Conservation (phyloP, 1,140 invertebrate species). For the Scaptomyza graminum region DNA sequence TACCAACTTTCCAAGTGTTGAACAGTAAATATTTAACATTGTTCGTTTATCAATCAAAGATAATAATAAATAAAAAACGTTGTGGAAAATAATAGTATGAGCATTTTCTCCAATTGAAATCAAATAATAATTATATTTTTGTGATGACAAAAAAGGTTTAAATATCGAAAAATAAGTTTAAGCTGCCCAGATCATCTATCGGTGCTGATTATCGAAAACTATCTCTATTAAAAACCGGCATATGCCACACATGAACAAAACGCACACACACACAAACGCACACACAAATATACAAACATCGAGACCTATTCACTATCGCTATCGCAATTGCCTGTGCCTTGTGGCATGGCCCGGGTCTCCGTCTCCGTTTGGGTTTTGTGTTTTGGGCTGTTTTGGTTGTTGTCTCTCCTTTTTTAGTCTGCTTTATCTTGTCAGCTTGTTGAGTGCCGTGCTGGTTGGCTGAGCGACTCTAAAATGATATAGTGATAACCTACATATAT, state of each 20-base stretch:
- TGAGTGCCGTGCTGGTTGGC: conserved; percentile 21
- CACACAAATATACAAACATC: conserved; percentile 4
- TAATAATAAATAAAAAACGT: no score
- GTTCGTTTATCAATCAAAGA: no score
- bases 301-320: conserved; percentile 26
- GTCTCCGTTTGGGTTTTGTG: conserved; percentile 6
- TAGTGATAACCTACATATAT: conserved; percentile 71
- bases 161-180: no score
- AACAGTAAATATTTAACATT: no score
- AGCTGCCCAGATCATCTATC: no score
- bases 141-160: no score
- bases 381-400: conserved; percentile 11
- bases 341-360: conserved; percentile 1
- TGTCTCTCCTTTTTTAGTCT: conserved; percentile 57
- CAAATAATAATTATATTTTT: no score
- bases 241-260: conserved; percentile 37
- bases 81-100: no score
- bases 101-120: no score
- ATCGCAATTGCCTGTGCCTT: conserved; percentile 36
- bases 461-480: conserved; percentile 55
- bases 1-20: no score
- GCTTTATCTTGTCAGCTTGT: conserved; percentile 71
- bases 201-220: neutral
- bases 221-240: conserved; percentile 39
- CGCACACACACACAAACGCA: conserved; percentile 8